These are phyloP conservation scores for Baryphthengus martii DNA, from an alignment of 2,113 vertebrate species.

Conservation along the genomic window DNA sequence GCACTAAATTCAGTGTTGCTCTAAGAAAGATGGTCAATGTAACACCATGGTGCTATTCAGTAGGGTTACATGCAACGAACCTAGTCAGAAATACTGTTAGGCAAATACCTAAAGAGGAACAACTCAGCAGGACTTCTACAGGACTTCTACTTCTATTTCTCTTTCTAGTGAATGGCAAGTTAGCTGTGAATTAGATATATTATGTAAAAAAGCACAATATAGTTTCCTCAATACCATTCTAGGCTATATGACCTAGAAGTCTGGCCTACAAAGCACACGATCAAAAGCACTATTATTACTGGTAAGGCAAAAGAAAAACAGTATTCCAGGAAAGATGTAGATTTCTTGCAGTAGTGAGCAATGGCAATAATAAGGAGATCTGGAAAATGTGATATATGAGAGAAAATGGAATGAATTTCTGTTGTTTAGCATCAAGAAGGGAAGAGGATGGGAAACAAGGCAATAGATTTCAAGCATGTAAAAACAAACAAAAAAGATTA, in stretches of 20 bases:
- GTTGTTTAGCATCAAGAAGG: neutral
- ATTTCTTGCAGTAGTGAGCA: neutral
- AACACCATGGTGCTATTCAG: neutral
- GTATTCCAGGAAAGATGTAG: neutral
- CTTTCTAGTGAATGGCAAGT: neutral
- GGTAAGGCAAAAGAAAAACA: neutral
- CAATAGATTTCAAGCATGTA: constrained; percentile 10
- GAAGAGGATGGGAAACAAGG: neutral
- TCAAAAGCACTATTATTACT: neutral
- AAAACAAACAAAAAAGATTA: constrained; percentile 8
- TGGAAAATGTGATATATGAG: constrained; percentile 5
- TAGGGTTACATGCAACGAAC: neutral
- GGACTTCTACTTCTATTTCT: neutral
- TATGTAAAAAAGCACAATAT: neutral
- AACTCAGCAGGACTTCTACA: neutral
- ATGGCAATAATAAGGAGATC: neutral
- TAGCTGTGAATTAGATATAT: neutral
- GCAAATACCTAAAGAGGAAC: neutral
- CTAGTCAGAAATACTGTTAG: neutral
- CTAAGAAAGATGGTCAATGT: neutral
- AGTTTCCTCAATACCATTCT: neutral
- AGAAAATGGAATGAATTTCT: neutral
- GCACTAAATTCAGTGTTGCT: neutral
- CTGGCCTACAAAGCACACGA: neutral
- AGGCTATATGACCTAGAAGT: neutral